Evolutionary conservation across 2,113 vertebrate species (phyloP), one percentile per base, ranked within the genome.

Genomic region (Mobula birostris): DNA sequence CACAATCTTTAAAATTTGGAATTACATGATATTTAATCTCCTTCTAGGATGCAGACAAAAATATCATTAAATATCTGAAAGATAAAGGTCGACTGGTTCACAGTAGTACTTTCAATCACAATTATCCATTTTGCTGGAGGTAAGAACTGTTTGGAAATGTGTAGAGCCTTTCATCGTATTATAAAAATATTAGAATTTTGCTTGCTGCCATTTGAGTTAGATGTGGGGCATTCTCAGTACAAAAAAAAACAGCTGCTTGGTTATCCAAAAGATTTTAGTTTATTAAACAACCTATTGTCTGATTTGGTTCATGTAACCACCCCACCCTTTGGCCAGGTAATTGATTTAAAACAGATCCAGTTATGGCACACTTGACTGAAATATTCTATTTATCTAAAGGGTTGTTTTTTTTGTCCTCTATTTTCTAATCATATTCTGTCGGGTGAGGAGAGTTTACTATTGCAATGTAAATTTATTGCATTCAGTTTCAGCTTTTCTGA

Each of bases 111-210:
- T 98, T 96, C 95, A 99, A 98, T 94, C 99, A 99, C 95, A 99
- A 91, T 96, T 99, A 99, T 95, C 98, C 99, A 7, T 99, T 99
- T 97, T 99, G 99, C 96, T 99, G 99, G 99, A 99, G 99, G 98
- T 99, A 95, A 78, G 82, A 58, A n/a, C 36, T 21, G 1, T 48
- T 48, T 7, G n/a, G 24, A 74, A 74, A 92, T 72, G 68, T 27
- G 32, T 5, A 19, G 21, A 5, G 90, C 32, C 66, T 92, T 88
- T 66, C 21, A 27, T 70, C 3, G 7, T 68, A 5, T 63, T 14
- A 63, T 17, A 1, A 87, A 56, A 21, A 85, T 58, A 58, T 85
- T 58, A 85, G 2, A 87, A 63, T 61, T 63, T 58, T 87, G 83
- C 83, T 63, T 87, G 56, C 27, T 14, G n/a, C 24, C 56, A 87